phyloP scores from a whole-genome alignment of 2,888 invertebrate genomes.

The Cancer borealis region DNA sequence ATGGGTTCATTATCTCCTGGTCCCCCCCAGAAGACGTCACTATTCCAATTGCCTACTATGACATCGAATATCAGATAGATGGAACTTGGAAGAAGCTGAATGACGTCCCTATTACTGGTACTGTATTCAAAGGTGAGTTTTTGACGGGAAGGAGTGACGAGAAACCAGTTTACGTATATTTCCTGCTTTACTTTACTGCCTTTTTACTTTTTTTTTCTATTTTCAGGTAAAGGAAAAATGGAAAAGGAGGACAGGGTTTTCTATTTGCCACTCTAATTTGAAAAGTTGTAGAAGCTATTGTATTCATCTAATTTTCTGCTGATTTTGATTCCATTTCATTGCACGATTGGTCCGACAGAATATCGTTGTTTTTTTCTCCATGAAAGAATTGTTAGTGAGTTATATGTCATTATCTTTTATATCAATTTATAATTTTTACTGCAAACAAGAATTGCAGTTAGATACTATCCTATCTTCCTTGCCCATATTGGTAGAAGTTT shows the following conservation, averaged over 20 bases:
- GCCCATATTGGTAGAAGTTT: neutral
- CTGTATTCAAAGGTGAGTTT: constrained; percentile 68
- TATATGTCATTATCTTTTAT: neutral
- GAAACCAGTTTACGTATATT: no score
- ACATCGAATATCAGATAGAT: constrained; percentile 72
- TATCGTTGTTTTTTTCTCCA: neutral
- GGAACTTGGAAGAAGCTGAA: constrained; percentile 73
- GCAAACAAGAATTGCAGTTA: neutral
- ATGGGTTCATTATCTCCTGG: constrained; percentile 76
- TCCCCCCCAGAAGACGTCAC: constrained; percentile 66
- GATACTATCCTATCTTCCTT: neutral
- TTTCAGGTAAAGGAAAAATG: neutral
- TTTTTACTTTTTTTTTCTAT: neutral
- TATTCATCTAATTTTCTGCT: neutral
- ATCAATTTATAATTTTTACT: neutral
- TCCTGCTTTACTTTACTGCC: neutral
- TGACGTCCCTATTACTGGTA: constrained; percentile 72
- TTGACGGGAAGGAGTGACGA: neutral
- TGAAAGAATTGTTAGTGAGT: no score
- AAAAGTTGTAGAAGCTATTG: neutral
- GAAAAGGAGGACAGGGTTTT: neutral
- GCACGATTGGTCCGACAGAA: neutral
- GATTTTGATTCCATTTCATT: neutral
- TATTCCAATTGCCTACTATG: constrained; percentile 73
- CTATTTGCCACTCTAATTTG: neutral